These are phyloP conservation scores for Parnassius glacialis DNA, from an alignment of 2,888 invertebrate genomes.

Conservation along the genomic window DNA sequence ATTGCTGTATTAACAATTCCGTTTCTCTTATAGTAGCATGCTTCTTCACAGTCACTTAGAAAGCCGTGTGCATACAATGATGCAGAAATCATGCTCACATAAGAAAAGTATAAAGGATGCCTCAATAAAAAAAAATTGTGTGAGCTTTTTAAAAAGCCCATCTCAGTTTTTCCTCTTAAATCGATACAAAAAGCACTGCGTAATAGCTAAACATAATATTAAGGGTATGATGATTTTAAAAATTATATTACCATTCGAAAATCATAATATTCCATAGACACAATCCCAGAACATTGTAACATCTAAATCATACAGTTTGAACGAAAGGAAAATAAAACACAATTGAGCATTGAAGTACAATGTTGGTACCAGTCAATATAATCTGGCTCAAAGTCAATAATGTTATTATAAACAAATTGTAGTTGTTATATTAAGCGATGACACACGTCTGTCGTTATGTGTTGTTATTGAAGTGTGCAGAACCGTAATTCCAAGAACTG, in stretches of 20 bases:
- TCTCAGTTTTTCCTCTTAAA: not conserved
- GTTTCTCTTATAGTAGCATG: constrained; percentile 10
- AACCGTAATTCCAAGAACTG: constrained; percentile 37
- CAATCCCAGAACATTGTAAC: not conserved
- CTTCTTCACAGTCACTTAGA: constrained; percentile 13
- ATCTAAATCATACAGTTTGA: not conserved
- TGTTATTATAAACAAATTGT: constrained; percentile 24
- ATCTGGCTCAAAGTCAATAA: constrained; percentile 7
- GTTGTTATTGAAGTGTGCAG: constrained; percentile 35
- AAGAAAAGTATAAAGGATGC: no score
- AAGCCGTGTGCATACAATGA: constrained; percentile 5
- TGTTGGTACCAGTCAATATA: not conserved
- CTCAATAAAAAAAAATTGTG: no score
- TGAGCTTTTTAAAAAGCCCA: not conserved
- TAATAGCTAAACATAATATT: no score
- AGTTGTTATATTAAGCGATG: constrained; percentile 36
- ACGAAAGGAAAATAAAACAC: not conserved
- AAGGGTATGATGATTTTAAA: not conserved
- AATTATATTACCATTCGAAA: not conserved
- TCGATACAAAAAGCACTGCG: not conserved
- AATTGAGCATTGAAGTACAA: not conserved
- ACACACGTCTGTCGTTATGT: constrained; percentile 39
- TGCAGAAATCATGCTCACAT: constrained; percentile 6
- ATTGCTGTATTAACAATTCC: constrained; percentile 14
- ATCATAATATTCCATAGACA: not conserved